Base-by-base conservation (phyloP, 1,140 invertebrate genomes). In the Ostrea edulis region DNA sequence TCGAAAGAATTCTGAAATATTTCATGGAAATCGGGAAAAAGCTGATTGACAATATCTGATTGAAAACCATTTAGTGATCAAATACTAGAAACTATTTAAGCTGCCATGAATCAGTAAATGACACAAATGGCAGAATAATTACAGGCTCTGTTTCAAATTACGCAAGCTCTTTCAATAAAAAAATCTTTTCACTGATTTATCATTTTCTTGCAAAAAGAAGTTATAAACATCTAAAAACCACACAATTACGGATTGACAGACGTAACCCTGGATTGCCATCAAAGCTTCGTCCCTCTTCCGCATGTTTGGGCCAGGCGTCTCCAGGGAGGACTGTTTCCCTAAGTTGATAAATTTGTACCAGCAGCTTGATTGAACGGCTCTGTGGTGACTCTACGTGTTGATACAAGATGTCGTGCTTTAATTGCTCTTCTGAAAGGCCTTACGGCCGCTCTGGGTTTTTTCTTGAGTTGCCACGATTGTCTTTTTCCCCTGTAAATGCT, bases 51-150 rank as follows among this genome's bases (percentile, higher is more conserved):
- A 35, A 77, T 77, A 77, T 77, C 68, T 77, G 68, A 77, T 77
- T 77, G 68, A 17, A 77, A 77, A 77, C 68, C 68, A 77, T 77
- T 77, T 77, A 77, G 22, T 77, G 68, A 77, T 77, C 68, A 77
- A 77, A 77, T 25, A 77, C 25, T 35, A 77, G 68, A 77, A 77
- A 77, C 68, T 77, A 77, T 77, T 77, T 29, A 77, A 25, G 9
- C 68, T 77, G 25, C 68, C 25, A 77, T 77, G 68, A 77, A 77
- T 77, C 68, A 35, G 68, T 77, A 77, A n/a, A 35, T 25, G 68
- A 77, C 68, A 77, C 25, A 77, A 77, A 77, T 77, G 68, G 29
- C 68, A 22, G 25, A 14, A 77, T 77, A 25, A 77, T 77, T 25
- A 35, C 11, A 25, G 68, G 68, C 68, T 77, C 22, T 77, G 29